Percentiles rank a stretch among this genome's conserved stretches.
Conservation (phyloP, 2,888 invertebrate genomes). For the Abrostola triplasia region DNA sequence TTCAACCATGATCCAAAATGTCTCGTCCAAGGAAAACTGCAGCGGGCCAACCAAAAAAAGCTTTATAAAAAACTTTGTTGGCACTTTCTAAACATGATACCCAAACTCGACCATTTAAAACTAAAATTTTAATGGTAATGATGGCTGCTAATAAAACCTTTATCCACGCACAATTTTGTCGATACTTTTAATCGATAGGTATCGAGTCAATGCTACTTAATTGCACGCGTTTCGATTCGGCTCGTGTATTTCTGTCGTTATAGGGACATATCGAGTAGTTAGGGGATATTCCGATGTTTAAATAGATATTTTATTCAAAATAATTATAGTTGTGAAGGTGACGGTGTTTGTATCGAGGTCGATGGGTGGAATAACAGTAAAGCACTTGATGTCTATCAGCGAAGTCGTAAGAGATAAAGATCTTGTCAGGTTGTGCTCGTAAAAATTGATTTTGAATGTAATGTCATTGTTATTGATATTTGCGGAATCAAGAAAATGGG, state of each 20-base stretch:
- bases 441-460: conserved; percentile 37
- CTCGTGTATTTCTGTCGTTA: conserved; percentile 62
- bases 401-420: conserved; percentile 44
- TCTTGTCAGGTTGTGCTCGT: conserved; percentile 52
- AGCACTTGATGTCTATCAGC: conserved; percentile 42
- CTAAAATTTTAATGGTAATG: conserved; percentile 62
- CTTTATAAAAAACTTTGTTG: conserved; percentile 2
- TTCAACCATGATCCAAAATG: conserved; percentile 9
- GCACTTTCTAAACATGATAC: conserved; percentile 55
- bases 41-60: conserved; percentile 8
- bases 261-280: conserved; percentile 59
- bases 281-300: conserved; percentile 36
- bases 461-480: conserved; percentile 34
- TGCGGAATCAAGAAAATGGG: conserved; percentile 24
- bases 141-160: conserved; percentile 66
- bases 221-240: conserved; percentile 69
- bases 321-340: conserved; percentile 39
- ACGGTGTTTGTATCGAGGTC: conserved; percentile 46
- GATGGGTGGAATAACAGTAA: conserved; percentile 48
- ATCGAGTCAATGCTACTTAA: conserved; percentile 73
- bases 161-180: conserved; percentile 73
- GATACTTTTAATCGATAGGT: conserved; percentile 60
- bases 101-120: conserved; percentile 42
- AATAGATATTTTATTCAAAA: conserved; percentile 50
- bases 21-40: conserved; percentile 30